Evolutionary conservation across 2,888 invertebrate genomes (phyloP).

Genomic region (Acanthosepion lycidas): DNA sequence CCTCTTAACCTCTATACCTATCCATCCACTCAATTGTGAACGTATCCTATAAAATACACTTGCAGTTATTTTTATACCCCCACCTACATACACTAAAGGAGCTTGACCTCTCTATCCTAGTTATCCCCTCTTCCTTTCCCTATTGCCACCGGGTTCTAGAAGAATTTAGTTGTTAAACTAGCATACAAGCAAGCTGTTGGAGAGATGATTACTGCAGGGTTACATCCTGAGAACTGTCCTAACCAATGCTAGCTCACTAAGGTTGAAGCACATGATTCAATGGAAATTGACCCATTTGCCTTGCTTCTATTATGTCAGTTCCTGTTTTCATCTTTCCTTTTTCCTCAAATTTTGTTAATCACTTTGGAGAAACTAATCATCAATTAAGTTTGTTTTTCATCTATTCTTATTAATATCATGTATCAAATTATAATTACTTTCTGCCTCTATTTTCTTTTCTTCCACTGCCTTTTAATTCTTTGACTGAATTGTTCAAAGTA

Average conservation of each 20-base stretch:
- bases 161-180: background rate
- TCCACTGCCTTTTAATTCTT: too few species aligned
- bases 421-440: too few species aligned
- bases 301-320: background rate
- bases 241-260: background rate
- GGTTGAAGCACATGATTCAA: conserved; percentile 17
- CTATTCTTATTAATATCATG: too few species aligned
- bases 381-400: too few species aligned
- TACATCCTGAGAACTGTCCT: conserved; percentile 33
- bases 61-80: background rate
- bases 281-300: background rate
- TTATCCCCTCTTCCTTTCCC: background rate
- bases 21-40: background rate
- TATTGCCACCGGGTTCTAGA: background rate
- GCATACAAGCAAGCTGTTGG: conserved; percentile 33
- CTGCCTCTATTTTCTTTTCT: too few species aligned
- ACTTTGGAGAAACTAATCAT: background rate
- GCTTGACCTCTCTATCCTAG: background rate
- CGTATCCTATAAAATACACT: background rate
- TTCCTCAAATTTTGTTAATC: background rate
- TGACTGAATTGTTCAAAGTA: too few species aligned
- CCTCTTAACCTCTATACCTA: background rate
- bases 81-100: background rate
- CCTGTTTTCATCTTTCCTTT: background rate
- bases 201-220: background rate